Conservation (phyloP, 2,113 vertebrate genomes). For the Carlito syrichta region DNA sequence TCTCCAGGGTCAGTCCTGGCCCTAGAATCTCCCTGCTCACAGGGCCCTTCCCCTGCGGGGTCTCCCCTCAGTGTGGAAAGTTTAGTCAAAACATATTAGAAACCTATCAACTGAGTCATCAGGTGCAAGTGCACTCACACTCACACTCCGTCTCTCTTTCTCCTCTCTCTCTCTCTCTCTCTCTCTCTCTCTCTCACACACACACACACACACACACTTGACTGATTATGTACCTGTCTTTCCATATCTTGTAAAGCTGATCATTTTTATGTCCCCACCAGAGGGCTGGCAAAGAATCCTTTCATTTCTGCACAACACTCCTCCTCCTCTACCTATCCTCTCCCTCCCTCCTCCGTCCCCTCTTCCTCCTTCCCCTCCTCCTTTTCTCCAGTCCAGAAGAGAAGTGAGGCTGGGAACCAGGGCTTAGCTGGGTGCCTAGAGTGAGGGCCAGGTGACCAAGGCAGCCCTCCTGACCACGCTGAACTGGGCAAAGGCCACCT, state of each 20-base stretch:
- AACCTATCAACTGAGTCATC: background rate
- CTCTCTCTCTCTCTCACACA: too few relatives aligned
- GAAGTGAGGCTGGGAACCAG: background rate
- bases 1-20: background rate
- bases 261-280: background rate
- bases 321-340: background rate
- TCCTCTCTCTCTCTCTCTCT: accelerated
- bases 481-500: background rate
- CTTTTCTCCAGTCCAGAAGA: background rate
- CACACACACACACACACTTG: background rate
- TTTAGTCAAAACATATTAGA: too few relatives aligned
- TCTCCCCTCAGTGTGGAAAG: background rate
- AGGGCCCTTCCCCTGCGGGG: accelerated
- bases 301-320: background rate
- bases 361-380: background rate
- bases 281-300: background rate
- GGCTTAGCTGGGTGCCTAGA: background rate
- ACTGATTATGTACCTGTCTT: background rate
- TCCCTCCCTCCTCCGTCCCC: too few relatives aligned
- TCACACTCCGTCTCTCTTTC: accelerated
- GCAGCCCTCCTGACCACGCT: background rate
- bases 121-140: accelerated
- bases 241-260: background rate
- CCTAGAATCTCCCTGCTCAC: background rate
- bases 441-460: background rate